These are phyloP conservation scores for Cantharis rustica DNA, from an alignment of 2,888 invertebrate species.

Conservation along the genomic window DNA sequence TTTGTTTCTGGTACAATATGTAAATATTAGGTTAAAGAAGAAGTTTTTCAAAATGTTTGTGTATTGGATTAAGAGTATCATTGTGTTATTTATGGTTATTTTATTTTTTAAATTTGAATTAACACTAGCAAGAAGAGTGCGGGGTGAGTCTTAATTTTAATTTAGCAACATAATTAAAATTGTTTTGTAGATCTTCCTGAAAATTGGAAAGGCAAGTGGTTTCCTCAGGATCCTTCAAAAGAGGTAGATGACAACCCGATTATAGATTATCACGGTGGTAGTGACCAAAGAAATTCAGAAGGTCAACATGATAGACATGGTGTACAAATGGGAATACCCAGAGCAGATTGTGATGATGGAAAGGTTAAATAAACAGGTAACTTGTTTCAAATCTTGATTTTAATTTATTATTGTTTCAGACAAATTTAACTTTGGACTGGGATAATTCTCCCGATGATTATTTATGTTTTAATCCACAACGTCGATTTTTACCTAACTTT, in stretches of 20 bases:
- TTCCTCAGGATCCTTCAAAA: constrained; percentile 48
- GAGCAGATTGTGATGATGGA: constrained; percentile 67
- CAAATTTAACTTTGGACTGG: constrained; percentile 66
- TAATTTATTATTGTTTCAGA: constrained; percentile 53
- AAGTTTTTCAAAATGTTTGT: neutral
- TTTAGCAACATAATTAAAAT: neutral
- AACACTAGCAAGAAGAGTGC: neutral
- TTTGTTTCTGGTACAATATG: neutral
- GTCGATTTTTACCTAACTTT: constrained; percentile 57
- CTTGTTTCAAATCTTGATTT: neutral
- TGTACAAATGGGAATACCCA: constrained; percentile 62
- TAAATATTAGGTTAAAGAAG: neutral
- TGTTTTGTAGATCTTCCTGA: neutral
- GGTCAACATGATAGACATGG: constrained; percentile 47
- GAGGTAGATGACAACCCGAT: constrained; percentile 38
- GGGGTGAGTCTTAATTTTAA: neutral
- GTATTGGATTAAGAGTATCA: neutral
- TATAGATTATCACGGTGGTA: constrained; percentile 24
- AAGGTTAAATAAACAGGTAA: constrained; percentile 56
- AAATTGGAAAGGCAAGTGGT: constrained; percentile 54
- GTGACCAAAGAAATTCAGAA: constrained; percentile 36
- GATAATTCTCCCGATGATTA: constrained; percentile 61
- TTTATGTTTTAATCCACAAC: constrained; percentile 62
- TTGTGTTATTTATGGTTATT: neutral
- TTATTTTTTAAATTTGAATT: neutral